These are phyloP conservation scores for Poeciliopsis occidentalis DNA, from an alignment of 2,113 vertebrate species.

Conservation along the genomic window DNA sequence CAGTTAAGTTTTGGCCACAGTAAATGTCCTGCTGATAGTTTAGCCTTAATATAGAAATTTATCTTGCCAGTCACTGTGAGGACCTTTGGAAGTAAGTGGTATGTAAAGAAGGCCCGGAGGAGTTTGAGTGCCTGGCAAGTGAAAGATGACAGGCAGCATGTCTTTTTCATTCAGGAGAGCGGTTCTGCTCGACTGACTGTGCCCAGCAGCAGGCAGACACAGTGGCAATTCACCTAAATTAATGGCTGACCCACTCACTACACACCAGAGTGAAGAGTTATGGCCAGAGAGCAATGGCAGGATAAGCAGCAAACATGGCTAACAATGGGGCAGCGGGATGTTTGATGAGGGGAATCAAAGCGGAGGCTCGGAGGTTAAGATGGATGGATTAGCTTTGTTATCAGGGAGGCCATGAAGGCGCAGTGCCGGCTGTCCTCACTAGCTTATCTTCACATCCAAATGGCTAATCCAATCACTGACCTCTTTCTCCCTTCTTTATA, in stretches of 20 bases:
- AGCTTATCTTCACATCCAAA: conserved; percentile 61
- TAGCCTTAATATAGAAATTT: conserved; percentile 69
- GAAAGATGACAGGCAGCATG: conserved; percentile 70
- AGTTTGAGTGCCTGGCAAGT: conserved; percentile 61
- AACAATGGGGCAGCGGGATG: conserved; percentile 62
- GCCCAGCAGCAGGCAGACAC: conserved; percentile 61
- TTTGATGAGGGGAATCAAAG: conserved; percentile 73
- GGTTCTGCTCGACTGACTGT: conserved; percentile 30
- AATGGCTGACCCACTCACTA: conserved; percentile 65
- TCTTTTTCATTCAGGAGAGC: conserved; percentile 48
- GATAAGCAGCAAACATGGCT: conserved; percentile 65
- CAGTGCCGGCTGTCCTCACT: conserved; percentile 37
- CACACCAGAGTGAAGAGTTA: conserved; percentile 62
- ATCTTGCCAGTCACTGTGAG: conserved; percentile 65
- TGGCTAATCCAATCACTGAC: conserved; percentile 59
- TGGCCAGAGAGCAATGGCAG: conserved; percentile 36
- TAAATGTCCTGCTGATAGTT: conserved; percentile 68
- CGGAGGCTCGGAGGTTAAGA: conserved; percentile 66
- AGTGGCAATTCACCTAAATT: conserved; percentile 72
- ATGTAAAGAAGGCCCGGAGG: conserved; percentile 61
- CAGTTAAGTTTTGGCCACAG: conserved; percentile 60
- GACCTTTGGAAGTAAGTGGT: conserved; percentile 71
- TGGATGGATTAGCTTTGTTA: conserved; percentile 73
- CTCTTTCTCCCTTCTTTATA: conserved; percentile 27
- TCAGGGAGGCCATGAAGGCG: conserved; percentile 53